Evolutionary conservation across 2,113 vertebrate species (phyloP), one percentile per base, ranked within the genome.

Genomic region (Thamnophis sirtalis): DNA sequence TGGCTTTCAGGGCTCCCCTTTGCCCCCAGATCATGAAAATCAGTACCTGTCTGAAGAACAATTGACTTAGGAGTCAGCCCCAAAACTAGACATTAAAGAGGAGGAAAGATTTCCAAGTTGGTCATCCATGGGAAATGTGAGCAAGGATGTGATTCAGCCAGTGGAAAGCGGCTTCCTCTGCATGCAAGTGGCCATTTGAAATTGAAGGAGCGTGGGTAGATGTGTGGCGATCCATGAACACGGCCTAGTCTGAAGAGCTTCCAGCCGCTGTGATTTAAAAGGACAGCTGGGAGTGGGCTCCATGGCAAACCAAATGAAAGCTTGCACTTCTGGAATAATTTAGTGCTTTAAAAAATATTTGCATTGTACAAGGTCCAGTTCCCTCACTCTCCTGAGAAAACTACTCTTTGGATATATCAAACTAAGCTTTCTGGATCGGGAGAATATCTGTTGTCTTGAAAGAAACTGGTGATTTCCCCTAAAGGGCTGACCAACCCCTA

Each of bases 351-450:
- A 63, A 24, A 68, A n/a, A 51, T 7, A 26, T 17, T n/a, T 88
- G 63, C 87, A 0, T 49, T 48, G 53, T 54, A n/a, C 58, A 28
- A 15, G 48, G 43, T 24, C 28, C 3, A 48, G 24, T 9, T 19
- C 63, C 49, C 28, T 5, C 17, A 1, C 15, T 5, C 13, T 49
- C 24, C 17, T 49, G 21, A 19, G 53, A 21, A 10, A 49, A 11
- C 38, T 50, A 21, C 26, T 60, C 26, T 80, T 84, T 88, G n/a
- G 63, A 17, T 21, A 13, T 0, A 0, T 73, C 5, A 11, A 86
- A 90, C 15, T 4, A 2, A 26, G 3, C 11, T 50, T 48, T 0
- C 0, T 0, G 5, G 56, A 26, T 5, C n/a, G 0, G 0, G 87
- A 17, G 87, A 19, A 8, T 51, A 6, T 50, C 13, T 19, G 5